Conservation (phyloP, 1,140 invertebrate species). For the Dreissena polymorpha region DNA sequence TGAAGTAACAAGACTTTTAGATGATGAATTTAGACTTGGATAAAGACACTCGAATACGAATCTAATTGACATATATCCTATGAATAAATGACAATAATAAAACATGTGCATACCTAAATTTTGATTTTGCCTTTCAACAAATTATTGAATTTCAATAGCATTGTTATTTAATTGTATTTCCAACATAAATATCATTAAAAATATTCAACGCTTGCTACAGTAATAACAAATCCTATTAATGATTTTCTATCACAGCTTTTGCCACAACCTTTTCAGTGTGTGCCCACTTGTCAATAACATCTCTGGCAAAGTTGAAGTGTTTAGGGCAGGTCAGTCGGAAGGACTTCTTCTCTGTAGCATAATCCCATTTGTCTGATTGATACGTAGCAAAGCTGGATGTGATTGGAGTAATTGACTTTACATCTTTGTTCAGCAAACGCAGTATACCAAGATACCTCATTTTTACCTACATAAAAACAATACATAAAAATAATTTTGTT, state of each 20-base stretch:
- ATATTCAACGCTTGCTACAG: no score
- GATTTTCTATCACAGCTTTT: neutral
- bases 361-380: conserved; percentile 56
- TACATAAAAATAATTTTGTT: no score
- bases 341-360: conserved; percentile 67
- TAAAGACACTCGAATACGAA: no score
- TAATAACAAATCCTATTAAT: neutral
- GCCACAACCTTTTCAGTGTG: conserved; percentile 67
- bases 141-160: neutral
- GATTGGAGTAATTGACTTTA: no score
- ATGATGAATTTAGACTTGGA: neutral
- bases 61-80: neutral
- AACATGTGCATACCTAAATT: neutral
- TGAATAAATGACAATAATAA: neutral
- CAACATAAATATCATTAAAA: no score
- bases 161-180: neutral
- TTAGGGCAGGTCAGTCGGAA: conserved; percentile 70
- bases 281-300: conserved; percentile 79
- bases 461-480: no score
- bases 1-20: neutral
- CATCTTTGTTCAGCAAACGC: no score
- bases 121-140: neutral
- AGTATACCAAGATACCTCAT: no score
- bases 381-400: neutral
- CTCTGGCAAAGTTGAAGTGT: conserved; percentile 78